Percentiles rank a stretch among this genome's conserved stretches.
Conservation (phyloP, 2,888 invertebrate species). For the Agrilus cyanescens region DNA sequence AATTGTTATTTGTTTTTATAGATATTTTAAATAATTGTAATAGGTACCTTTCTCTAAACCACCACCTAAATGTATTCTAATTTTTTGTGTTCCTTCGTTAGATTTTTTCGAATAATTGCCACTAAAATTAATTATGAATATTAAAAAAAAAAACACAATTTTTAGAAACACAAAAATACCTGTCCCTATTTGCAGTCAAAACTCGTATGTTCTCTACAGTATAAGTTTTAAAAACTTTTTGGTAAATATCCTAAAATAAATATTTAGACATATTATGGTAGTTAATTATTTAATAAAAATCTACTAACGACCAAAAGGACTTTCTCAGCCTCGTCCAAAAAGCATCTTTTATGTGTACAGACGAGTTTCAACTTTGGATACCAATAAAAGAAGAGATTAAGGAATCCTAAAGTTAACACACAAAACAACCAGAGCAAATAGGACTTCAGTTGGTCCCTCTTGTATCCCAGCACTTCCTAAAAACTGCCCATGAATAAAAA, state of each 20-base stretch:
- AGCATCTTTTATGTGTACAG: constrained; percentile 57
- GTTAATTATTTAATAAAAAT: too few species aligned
- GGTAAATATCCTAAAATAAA: constrained; percentile 56
- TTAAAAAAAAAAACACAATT: too few species aligned
- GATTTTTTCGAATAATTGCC: too few species aligned
- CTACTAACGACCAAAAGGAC: constrained; percentile 57
- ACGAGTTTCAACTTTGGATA: constrained; percentile 65
- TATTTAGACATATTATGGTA: neutral
- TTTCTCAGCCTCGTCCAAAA: constrained; percentile 61
- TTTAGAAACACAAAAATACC: too few species aligned
- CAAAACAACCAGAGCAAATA: constrained; percentile 49
- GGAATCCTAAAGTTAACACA: constrained; percentile 56
- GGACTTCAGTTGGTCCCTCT: constrained; percentile 41
- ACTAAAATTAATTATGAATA: too few species aligned
- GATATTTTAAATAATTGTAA: neutral
- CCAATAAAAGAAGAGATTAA: constrained; percentile 83
- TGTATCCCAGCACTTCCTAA: constrained; percentile 59
- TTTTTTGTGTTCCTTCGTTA: constrained; percentile 13
- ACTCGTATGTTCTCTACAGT: constrained; percentile 41
- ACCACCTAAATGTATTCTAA: constrained; percentile 11
- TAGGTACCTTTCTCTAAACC: constrained; percentile 5
- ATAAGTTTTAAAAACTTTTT: constrained; percentile 58
- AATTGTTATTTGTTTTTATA: neutral
- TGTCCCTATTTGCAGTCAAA: too few species aligned
- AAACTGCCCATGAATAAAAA: constrained; percentile 7